These are phyloP conservation scores for Myotis daubentonii DNA, from an alignment of 2,797 vertebrate genomes.

Conservation along the genomic window DNA sequence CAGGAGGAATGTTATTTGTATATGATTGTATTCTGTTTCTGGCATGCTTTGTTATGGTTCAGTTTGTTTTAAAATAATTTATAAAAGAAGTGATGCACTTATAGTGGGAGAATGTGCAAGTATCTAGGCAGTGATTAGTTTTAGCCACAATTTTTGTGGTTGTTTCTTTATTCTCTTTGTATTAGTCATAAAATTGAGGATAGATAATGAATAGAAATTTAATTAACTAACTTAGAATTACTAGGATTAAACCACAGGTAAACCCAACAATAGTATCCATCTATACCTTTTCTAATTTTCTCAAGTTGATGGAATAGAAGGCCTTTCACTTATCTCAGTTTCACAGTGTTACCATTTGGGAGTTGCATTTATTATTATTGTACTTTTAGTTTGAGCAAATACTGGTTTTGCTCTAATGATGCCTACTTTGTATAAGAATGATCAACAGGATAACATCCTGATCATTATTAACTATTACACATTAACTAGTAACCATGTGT, in stretches of 20 bases:
- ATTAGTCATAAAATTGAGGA: background rate
- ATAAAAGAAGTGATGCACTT: background rate
- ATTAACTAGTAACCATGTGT: background rate
- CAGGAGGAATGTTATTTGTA: background rate
- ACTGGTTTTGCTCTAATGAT: constrained; percentile 10
- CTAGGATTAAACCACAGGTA: constrained; percentile 7
- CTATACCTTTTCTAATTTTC: background rate
- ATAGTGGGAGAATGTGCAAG: background rate
- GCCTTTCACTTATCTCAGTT: background rate
- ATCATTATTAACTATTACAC: background rate
- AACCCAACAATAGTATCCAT: background rate
- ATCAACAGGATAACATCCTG: background rate
- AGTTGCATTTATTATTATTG: background rate
- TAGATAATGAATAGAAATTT: constrained; percentile 20
- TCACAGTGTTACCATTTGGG: background rate
- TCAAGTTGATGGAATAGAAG: background rate
- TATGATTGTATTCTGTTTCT: background rate
- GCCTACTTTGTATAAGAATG: background rate
- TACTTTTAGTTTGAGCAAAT: constrained; percentile 29
- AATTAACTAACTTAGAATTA: constrained; percentile 34
- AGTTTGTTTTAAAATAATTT: constrained; percentile 33
- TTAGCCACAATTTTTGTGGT: background rate
- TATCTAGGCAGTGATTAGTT: constrained; percentile 6
- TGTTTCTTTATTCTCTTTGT: constrained; percentile 22
- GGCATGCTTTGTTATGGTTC: background rate